phyloP scores from a whole-genome alignment of 2,888 invertebrate species.

The Nomada ruficornis region DNA sequence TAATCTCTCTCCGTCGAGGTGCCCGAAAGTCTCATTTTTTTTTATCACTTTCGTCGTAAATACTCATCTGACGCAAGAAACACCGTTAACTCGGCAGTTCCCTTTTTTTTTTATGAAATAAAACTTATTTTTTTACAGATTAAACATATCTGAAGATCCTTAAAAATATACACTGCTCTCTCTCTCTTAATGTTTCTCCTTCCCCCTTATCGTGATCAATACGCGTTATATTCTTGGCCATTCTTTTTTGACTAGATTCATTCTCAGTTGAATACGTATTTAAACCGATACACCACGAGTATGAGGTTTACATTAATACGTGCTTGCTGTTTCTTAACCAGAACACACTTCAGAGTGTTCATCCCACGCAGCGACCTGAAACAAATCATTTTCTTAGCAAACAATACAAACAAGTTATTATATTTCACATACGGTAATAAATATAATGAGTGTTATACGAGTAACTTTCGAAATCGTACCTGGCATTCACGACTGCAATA shows the following conservation, averaged over 20 bases:
- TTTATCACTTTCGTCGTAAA: conserved; percentile 22
- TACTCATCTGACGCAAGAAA: conserved; percentile 30
- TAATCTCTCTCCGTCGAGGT: conserved; percentile 17
- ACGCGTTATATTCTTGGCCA: conserved; percentile 64
- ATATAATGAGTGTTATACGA: not conserved
- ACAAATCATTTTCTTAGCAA: conserved; percentile 22
- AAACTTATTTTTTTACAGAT: conserved; percentile 63
- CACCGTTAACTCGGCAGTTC: conserved; percentile 34
- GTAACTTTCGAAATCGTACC: conserved; percentile 85
- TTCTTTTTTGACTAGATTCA: conserved; percentile 82
- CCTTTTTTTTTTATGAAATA: conserved; percentile 43
- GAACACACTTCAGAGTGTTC: conserved; percentile 94
- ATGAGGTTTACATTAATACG: conserved; percentile 36
- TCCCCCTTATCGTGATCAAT: conserved; percentile 53
- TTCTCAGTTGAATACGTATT: conserved; percentile 73
- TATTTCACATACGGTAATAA: no score
- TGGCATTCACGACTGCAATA: conserved; percentile 97
- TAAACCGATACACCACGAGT: conserved; percentile 40
- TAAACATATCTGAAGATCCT: conserved; percentile 57
- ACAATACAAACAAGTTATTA: not conserved
- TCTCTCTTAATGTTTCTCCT: conserved; percentile 51
- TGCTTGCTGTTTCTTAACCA: conserved; percentile 85
- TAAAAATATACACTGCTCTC: conserved; percentile 70
- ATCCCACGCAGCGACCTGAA: conserved; percentile 93
- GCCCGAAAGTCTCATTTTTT: conserved; percentile 7